Conservation (phyloP, 2,113 vertebrate species). For the Elachura formosa region DNA sequence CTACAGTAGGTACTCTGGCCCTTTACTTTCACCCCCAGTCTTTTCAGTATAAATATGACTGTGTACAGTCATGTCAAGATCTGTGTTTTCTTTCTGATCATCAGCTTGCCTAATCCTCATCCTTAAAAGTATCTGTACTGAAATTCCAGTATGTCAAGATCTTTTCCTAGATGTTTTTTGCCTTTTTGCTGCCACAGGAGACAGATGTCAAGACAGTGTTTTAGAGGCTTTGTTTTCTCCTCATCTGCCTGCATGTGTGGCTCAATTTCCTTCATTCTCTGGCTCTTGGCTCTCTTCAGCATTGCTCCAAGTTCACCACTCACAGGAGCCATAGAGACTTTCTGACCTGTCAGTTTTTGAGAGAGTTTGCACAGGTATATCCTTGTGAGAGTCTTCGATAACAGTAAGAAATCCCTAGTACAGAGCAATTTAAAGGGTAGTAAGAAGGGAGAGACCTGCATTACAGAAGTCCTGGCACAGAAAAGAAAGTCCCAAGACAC, state of each 20-base stretch:
- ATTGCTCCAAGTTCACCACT: background rate
- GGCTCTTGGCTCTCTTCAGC: background rate
- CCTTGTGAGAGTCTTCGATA: constrained; percentile 23
- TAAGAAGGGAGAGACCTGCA: constrained; percentile 2
- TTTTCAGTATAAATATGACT: background rate
- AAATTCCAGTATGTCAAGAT: background rate
- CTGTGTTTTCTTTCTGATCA: background rate
- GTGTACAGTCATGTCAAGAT: background rate
- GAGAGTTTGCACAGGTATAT: constrained; percentile 11
- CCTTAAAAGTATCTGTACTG: background rate
- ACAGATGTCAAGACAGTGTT: background rate
- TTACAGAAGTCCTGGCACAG: background rate
- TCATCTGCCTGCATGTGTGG: background rate
- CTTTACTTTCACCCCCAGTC: background rate
- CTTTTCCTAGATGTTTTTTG: background rate
- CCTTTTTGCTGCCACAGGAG: background rate
- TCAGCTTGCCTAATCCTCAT: background rate
- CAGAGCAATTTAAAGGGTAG: background rate
- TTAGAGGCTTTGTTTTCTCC: constrained; percentile 11
- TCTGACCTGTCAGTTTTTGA: constrained; percentile 30
- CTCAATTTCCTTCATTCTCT: background rate
- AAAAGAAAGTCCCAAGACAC: constrained; percentile 25
- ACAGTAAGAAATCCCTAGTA: background rate
- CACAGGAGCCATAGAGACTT: background rate
- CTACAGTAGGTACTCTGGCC: background rate